Base-by-base conservation (phyloP, 2,888 invertebrate genomes). In the Chirona hameri region DNA sequence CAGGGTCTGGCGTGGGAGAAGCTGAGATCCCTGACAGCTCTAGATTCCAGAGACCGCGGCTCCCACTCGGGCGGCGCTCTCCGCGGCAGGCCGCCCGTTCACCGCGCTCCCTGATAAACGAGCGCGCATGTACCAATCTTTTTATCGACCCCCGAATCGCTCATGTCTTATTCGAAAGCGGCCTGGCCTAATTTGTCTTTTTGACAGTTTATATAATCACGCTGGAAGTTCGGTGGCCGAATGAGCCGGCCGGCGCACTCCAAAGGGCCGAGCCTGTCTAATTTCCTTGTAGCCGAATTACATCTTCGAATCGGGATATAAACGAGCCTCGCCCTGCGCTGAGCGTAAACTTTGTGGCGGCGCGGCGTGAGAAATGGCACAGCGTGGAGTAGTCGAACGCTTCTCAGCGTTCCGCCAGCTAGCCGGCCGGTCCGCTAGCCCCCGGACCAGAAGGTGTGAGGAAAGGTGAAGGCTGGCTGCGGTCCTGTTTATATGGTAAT, bases 121-220 rank as follows among this genome's bases (percentile, higher is more conserved):
- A 76, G 76, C 76, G 46, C 27, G 46, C 76, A 76, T 76, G 76
- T 76, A 76, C 76, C 76, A 76, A 76, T 76, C 76, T 76, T 76
- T 76, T 46, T 76, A 76, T 76, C 76, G 76, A 76, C 76, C 76
- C 76, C 21, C 18, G 39, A 76, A 76, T 76, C 76, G 76, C 76
- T 76, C 76, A 76, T 76, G 76, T 76, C 76, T 76, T 76, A 76
- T 76, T 76, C 76, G 76, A 76, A 76, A 39, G 10, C 21, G 27
- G 76, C 27, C 24, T 39, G 24, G 46, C 2, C 46, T 76, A 39
- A 76, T 76, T 24, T 76, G 76, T 76, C 76, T 76, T 76, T 76
- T 76, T 76, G 76, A 76, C 76, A 46, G 76, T 46, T 76, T 76
- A 46, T 76, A 76, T 76, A 76, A 76, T 76, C 76, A 76, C 76